Conservation (phyloP, 2,113 vertebrate genomes). For the Rhinopomastus cyanomelas region DNA sequence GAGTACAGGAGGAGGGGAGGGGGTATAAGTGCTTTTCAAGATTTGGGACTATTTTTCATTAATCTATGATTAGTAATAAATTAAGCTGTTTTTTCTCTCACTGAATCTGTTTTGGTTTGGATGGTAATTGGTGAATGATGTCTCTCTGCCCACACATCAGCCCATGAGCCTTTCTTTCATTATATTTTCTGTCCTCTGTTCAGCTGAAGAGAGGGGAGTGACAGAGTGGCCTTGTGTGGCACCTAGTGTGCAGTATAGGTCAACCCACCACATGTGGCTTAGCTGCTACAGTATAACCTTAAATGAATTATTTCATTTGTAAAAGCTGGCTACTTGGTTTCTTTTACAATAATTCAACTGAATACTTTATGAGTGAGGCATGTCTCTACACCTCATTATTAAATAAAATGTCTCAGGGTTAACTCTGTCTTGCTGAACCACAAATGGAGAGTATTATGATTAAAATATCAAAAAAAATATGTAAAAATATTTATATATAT, state of each 20-base stretch:
- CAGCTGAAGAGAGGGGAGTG: neutral
- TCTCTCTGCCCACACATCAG: neutral
- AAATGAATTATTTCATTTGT: neutral
- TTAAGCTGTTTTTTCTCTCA: neutral
- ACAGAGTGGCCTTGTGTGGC: neutral
- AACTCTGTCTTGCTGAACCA: neutral
- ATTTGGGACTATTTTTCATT: neutral
- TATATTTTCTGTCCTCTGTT: neutral
- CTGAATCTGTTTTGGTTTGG: neutral
- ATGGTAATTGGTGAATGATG: neutral
- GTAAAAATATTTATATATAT: too few relatives aligned
- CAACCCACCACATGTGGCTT: neutral
- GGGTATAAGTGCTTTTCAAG: neutral
- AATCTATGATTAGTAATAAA: neutral
- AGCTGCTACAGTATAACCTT: neutral
- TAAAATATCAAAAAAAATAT: neutral
- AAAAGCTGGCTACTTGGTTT: neutral
- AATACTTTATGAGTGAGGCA: neutral
- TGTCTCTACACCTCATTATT: neutral
- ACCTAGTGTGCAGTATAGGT: neutral
- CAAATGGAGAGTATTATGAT: neutral
- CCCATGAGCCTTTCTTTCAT: fast-evolving
- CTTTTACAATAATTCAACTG: too few relatives aligned
- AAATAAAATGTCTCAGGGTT: neutral
- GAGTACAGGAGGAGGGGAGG: neutral